Conservation (phyloP, 1,140 invertebrate genomes). For the Drosophila melanica region DNA sequence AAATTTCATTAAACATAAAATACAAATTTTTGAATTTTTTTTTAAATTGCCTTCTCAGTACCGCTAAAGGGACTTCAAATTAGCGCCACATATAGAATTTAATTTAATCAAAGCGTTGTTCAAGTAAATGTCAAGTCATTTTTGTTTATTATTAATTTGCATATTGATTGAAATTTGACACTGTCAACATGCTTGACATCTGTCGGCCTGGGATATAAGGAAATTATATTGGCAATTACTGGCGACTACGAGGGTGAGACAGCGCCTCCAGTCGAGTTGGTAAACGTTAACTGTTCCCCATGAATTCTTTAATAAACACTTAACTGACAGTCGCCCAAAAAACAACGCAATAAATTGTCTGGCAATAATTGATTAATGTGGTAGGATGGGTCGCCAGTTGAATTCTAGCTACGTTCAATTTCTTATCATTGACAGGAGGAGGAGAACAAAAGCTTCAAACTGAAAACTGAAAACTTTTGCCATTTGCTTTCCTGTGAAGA, state of each 20-base stretch:
- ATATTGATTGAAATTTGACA: conserved; percentile 75
- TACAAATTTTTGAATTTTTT: no score
- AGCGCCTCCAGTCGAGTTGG: conserved; percentile 43
- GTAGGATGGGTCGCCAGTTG: neutral
- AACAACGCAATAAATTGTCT: conserved; percentile 67
- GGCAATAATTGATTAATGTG: conserved; percentile 78
- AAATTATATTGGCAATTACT: conserved; percentile 61
- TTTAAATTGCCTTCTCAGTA: no score
- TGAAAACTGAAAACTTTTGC: conserved; percentile 60
- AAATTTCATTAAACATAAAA: no score
- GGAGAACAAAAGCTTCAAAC: conserved; percentile 22
- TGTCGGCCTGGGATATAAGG: conserved; percentile 59
- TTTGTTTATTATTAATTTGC: conserved; percentile 83
- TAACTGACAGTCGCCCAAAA: conserved; percentile 35
- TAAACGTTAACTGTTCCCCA: conserved; percentile 38
- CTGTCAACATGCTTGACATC: conserved; percentile 67
- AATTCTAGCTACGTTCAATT: conserved; percentile 7
- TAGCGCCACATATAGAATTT: conserved; percentile 29
- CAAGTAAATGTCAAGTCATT: conserved; percentile 66
- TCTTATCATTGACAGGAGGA: conserved; percentile 46
- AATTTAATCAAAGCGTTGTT: conserved; percentile 70
- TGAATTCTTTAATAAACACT: conserved; percentile 66
- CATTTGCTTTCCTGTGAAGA: conserved; percentile 50
- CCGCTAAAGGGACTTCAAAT: conserved; percentile 3
- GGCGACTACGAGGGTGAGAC: neutral